Evolutionary conservation across 2,797 vertebrate genomes (phyloP).

Genomic region (Rhodeus uyekii): DNA sequence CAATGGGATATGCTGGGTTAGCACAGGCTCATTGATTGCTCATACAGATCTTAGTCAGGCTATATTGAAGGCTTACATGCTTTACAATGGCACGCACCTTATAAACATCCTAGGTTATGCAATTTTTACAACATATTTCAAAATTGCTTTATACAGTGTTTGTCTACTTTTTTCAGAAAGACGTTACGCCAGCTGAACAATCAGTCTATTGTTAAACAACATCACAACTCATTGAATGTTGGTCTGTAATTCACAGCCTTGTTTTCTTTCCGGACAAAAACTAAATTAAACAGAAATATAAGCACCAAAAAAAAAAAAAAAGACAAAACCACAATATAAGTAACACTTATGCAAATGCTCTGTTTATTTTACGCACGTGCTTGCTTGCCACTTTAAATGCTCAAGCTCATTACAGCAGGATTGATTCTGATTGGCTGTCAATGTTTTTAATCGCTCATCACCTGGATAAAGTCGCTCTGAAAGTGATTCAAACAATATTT

Average conservation of each 20-base stretch:
- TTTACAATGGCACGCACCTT: background rate
- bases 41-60: background rate
- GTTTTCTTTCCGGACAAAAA: background rate
- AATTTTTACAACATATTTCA: background rate
- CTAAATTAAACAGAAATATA: background rate
- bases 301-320: background rate
- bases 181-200: background rate
- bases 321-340: background rate
- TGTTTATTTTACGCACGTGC: background rate
- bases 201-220: background rate
- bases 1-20: too few species aligned
- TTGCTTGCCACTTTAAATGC: too few species aligned
- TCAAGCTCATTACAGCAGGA: too few species aligned
- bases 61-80: background rate
- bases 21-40: too few species aligned
- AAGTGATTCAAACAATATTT: too few species aligned
- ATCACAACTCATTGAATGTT: background rate
- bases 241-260: background rate
- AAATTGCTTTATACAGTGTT: background rate
- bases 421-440: too few species aligned
- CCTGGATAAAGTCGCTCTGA: too few species aligned
- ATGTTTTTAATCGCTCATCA: too few species aligned
- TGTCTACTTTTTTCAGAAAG: background rate
- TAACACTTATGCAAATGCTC: background rate
- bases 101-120: background rate